Conservation (phyloP, 2,888 invertebrate genomes). For the Acleris literana region DNA sequence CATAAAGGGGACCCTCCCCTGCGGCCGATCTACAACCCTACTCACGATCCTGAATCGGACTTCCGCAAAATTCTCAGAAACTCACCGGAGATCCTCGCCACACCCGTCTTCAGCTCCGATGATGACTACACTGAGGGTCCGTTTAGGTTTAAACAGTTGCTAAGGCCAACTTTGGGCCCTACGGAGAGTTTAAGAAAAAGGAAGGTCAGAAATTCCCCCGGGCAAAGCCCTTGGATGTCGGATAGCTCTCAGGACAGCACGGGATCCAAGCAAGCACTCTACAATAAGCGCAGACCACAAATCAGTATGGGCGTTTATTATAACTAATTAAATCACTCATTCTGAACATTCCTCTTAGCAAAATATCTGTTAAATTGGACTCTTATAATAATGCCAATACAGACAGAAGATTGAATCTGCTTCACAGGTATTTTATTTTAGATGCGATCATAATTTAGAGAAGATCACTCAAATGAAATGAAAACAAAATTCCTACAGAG, state of each 20-base stretch:
- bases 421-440: too few species aligned
- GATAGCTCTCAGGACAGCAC: slow-evolving; percentile 78
- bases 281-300: slow-evolving; percentile 74
- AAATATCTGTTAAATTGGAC: too few species aligned
- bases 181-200: slow-evolving; percentile 87
- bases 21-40: slow-evolving; percentile 60
- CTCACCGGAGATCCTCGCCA: slow-evolving; percentile 76
- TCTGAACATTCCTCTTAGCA: too few species aligned
- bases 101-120: slow-evolving; percentile 74
- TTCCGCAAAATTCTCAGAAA: slow-evolving; percentile 76
- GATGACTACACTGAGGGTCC: slow-evolving; percentile 85
- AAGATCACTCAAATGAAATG: too few species aligned
- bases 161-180: slow-evolving; percentile 86
- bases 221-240: slow-evolving; percentile 77
- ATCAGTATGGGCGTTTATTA: slow-evolving; percentile 79
- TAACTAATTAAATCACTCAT: slow-evolving; percentile 49
- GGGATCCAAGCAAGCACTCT: slow-evolving; percentile 67
- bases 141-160: slow-evolving; percentile 86
- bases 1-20: slow-evolving; percentile 66
- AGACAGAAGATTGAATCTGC: too few species aligned
- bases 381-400: too few species aligned
- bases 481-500: too few species aligned
- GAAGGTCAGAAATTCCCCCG: slow-evolving; percentile 78
- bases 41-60: slow-evolving; percentile 75
- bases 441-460: too few species aligned